Conservation (phyloP, 2,888 invertebrate species). For the Eupeodes latifasciatus region DNA sequence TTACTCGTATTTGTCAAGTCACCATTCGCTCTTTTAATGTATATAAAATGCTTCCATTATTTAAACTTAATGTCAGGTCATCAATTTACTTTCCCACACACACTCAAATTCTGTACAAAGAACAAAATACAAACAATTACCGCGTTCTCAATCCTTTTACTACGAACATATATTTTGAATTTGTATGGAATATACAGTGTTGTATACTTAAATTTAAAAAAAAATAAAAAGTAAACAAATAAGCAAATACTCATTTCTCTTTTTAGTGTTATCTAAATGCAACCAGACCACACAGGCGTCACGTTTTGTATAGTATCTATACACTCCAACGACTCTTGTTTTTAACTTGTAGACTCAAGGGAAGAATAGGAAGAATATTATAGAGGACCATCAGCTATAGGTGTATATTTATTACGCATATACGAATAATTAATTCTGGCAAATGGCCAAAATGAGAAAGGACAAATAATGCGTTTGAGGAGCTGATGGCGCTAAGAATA, state of each 20-base stretch:
- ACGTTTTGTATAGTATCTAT: no score
- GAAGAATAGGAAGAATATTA: background rate
- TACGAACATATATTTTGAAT: background rate
- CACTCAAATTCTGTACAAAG: background rate
- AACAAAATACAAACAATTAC: constrained; percentile 34
- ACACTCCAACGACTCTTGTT: background rate
- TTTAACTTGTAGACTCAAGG: background rate
- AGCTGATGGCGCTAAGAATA: constrained; percentile 51
- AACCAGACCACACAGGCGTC: constrained; percentile 35
- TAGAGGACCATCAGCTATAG: background rate
- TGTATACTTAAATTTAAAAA: background rate
- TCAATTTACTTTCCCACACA: constrained; percentile 62
- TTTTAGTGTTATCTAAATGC: constrained; percentile 68
- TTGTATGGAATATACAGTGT: background rate
- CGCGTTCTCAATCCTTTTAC: constrained; percentile 17
- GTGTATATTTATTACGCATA: constrained; percentile 53
- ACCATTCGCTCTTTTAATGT: constrained; percentile 24
- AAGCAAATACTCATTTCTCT: constrained; percentile 70
- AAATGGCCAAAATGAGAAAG: constrained; percentile 31
- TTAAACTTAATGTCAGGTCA: constrained; percentile 61
- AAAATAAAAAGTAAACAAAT: constrained; percentile 25
- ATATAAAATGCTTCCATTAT: constrained; percentile 50
- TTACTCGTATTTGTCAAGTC: constrained; percentile 48
- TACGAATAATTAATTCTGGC: constrained; percentile 56
- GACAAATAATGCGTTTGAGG: constrained; percentile 16